Base-by-base conservation (phyloP, 2,888 invertebrate genomes). In the Tetheella fluctuosa region DNA sequence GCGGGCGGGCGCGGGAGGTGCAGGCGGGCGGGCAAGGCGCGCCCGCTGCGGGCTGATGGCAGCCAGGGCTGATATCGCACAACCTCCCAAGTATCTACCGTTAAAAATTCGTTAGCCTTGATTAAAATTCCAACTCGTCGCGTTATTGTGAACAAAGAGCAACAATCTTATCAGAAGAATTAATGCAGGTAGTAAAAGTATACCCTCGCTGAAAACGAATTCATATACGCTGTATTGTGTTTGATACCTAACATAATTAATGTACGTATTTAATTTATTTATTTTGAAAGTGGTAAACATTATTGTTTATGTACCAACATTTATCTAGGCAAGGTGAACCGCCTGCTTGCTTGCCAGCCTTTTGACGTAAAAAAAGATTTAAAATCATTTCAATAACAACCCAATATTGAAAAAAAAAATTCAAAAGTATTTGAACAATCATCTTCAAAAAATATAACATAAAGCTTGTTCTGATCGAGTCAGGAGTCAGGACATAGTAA, bases 41-140 rank as follows among this genome's bases (percentile, higher is more conserved):
- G 54, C 65, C 57, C 63, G 60, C 67, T 55, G 58, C 64, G 60
- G 60, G 61, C 66, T n/a, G n/a, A n/a, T n/a, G n/a, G n/a, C n/a
- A n/a, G n/a, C n/a, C n/a, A n/a, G n/a, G n/a, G n/a, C n/a, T 62
- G 63, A 59, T 63, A 61, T 30, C 73, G 70, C 73, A 65, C 70
- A 74, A 73, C 67, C 64, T 68, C 71, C 61, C 58, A 65, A 64
- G 62, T 64, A 74, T 70, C 68, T 71, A 65, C 72, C 76, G 76
- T 79, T 79, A 81, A 86, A 86, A 85, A 80, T 78, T 83, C 78
- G 80, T 84, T 82, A 81, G 77, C 79, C 77, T 80, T 85, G 81
- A 86, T 85, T 86, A 85, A 81, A 84, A 82, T 76, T 77, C 81
- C 79, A 81, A 75, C 80, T 77, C 79, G 71, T 75, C 74, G 70